These are phyloP conservation scores for Taurulus bubalis DNA, from an alignment of 2,113 vertebrate species.

Conservation along the genomic window DNA sequence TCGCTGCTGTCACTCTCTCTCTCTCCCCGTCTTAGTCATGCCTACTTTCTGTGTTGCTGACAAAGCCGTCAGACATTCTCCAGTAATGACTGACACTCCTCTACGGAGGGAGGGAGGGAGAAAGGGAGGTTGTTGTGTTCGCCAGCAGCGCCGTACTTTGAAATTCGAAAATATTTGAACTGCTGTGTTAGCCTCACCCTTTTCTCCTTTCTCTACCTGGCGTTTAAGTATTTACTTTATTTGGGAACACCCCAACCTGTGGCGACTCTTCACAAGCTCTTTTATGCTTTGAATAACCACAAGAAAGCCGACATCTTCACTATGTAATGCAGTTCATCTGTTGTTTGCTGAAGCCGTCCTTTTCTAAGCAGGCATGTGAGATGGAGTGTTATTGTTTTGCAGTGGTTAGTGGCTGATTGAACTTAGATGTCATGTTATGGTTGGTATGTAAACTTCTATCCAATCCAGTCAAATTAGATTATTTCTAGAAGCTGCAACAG, in stretches of 20 bases:
- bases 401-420: neutral
- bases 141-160: neutral
- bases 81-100: constrained; percentile 52
- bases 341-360: constrained; percentile 3
- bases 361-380: constrained; percentile 18
- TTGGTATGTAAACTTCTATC: neutral
- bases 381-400: constrained; percentile 21
- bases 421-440: neutral
- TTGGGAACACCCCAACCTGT: constrained; percentile 7
- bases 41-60: constrained; percentile 41
- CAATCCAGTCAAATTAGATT: neutral
- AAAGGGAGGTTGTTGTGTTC: neutral
- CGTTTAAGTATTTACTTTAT: neutral
- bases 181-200: constrained; percentile 11
- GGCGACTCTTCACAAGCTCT: neutral
- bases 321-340: neutral
- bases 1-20: constrained; percentile 21
- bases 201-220: neutral
- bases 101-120: constrained; percentile 15
- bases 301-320: constrained; percentile 1
- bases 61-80: constrained; percentile 40
- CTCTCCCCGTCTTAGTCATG: neutral
- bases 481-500: neutral
- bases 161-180: neutral
- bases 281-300: neutral